Conservation (phyloP, 2,797 vertebrate genomes). For the Gallinago stenura region DNA sequence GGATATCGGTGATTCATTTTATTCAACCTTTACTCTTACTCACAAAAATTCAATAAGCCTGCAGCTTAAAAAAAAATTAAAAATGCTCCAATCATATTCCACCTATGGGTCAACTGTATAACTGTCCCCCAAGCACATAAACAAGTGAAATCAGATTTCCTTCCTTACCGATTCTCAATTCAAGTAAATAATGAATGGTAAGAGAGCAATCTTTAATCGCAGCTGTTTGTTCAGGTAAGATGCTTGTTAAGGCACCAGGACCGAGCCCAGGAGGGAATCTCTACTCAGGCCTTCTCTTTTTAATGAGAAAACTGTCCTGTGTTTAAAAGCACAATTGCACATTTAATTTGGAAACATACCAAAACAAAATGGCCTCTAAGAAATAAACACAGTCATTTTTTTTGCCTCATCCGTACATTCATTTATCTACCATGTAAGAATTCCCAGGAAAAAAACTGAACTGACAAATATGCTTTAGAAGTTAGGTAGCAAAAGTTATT, state of each 20-base stretch:
- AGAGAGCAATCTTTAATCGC: neutral
- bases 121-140: neutral
- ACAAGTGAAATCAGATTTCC: neutral
- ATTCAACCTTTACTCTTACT: neutral
- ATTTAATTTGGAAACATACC: neutral
- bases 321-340: neutral
- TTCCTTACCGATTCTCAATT: neutral
- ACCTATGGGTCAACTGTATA: neutral
- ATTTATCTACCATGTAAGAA: neutral
- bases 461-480: neutral
- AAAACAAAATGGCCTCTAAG: neutral
- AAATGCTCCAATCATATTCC: neutral
- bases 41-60: neutral
- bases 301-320: neutral
- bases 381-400: neutral
- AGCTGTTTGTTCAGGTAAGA: neutral
- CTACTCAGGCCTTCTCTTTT: neutral
- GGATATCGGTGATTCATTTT: neutral
- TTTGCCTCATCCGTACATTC: neutral
- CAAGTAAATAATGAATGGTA: neutral
- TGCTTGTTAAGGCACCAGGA: neutral
- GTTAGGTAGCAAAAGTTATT: neutral
- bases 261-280: neutral
- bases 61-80: neutral
- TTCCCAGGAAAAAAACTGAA: neutral